Evolutionary conservation across 2,888 invertebrate genomes (phyloP).

Genomic region (Acanthacorydalis orientalis): DNA sequence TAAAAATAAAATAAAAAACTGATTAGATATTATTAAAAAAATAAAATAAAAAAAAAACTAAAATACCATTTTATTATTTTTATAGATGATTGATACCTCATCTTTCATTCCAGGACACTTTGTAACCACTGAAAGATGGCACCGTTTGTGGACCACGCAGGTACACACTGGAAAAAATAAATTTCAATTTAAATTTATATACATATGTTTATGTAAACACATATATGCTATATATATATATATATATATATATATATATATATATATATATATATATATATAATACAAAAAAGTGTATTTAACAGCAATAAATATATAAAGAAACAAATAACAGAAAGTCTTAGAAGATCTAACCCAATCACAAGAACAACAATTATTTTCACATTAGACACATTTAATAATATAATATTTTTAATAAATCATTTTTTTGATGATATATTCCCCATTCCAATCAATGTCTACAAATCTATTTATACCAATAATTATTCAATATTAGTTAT

Average conservation of each 20-base stretch:
- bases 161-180: constrained; percentile 69
- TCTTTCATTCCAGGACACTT: constrained; percentile 98
- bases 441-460: background rate
- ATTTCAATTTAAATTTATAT: no score
- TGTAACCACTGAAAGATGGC: constrained; percentile 92
- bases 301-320: background rate
- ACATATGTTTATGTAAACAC: no score
- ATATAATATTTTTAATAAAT: background rate
- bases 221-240: no score
- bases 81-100: constrained; percentile 34
- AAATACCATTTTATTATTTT: constrained; percentile 7
- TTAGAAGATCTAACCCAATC: no score
- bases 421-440: background rate
- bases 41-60: constrained; percentile 4
- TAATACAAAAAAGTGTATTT: background rate
- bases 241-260: no score
- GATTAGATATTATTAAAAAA: constrained; percentile 5
- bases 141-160: constrained; percentile 98
- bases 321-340: background rate
- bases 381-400: background rate
- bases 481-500: background rate
- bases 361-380: background rate
- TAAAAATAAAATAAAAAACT: constrained; percentile 3
- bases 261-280: no score
- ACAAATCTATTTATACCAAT: no score